Percentiles rank a stretch among this genome's conserved stretches.
Conservation (phyloP, 2,113 vertebrate species). For the Paraplagusia blochii region DNA sequence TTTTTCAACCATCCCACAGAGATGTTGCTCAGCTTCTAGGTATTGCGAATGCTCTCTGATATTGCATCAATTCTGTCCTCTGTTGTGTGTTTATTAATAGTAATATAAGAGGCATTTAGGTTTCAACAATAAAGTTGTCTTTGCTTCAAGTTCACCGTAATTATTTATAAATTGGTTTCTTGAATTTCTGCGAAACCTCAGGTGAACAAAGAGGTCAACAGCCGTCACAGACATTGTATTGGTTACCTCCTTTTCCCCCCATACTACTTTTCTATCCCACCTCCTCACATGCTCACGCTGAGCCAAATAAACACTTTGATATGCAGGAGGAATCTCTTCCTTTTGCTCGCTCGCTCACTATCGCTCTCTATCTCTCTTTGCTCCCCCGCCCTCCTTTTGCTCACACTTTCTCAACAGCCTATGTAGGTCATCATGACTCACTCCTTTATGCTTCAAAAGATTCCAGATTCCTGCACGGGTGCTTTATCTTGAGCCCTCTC, state of each 20-base stretch:
- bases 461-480: slow-evolving; percentile 61
- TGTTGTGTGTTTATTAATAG: too few species aligned
- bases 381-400: slow-evolving; percentile 38
- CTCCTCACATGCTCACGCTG: slow-evolving; percentile 51
- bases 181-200: slow-evolving; percentile 6
- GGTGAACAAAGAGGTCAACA: slow-evolving; percentile 30
- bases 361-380: slow-evolving; percentile 9
- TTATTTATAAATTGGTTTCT: slow-evolving; percentile 10
- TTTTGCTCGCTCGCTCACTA: slow-evolving; percentile 35
- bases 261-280: slow-evolving; percentile 45
- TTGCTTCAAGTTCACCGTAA: not conserved
- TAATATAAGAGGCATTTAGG: too few species aligned
- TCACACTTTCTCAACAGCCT: slow-evolving; percentile 59
- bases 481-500: slow-evolving; percentile 67
- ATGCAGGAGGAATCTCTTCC: slow-evolving; percentile 71
- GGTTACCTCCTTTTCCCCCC: slow-evolving; percentile 49
- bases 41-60: slow-evolving; percentile 33
- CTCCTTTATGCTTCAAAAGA: slow-evolving; percentile 76
- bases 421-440: slow-evolving; percentile 81
- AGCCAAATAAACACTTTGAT: slow-evolving; percentile 77
- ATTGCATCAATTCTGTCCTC: slow-evolving; percentile 11
- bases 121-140: not conserved
- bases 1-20: slow-evolving; percentile 67
- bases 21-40: slow-evolving; percentile 56
- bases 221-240: slow-evolving; percentile 28